Base-by-base conservation (phyloP, 2,797 vertebrate genomes). In the Dipus sagitta region DNA sequence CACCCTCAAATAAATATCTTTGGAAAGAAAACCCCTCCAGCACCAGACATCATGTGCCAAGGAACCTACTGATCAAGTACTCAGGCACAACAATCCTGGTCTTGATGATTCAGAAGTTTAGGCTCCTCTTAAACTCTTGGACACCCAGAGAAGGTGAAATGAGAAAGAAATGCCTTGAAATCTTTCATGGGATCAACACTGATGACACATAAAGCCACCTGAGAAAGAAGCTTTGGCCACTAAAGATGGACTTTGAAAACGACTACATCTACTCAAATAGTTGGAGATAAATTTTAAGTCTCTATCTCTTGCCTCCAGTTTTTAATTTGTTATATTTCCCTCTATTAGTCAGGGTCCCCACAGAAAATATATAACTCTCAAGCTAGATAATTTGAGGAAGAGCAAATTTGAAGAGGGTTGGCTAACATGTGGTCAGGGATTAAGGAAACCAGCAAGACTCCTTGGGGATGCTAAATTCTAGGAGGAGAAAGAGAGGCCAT, bases 251-350 rank as follows among this genome's bases (percentile, higher is more conserved):
- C 80, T 86, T 83, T 77, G 18, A 54, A 93, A 91, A 52, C 24
- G 8, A 26, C 20, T 42, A 88, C 13, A 26, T 32, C 30, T 82
- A 72, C n/a, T 62, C 52, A 94, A 67, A 94, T 76, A 87, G 4
- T 84, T 86, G 2, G 24, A 89, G n/a, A 80, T 81, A 91, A 74
- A 24, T 84, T 92, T 42, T 32, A 91, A 92, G 93, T 89, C 5
- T 6, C 38, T 80, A 21, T 58, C 26, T 86, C 47, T 91, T 84
- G 15, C 21, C 7, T 85, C 26, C 18, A 77, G 38, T 24, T 93
- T 93, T 84, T n/a, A 77, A 84, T 76, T 88, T 92, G 60, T 71
- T 88, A 17, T 83, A 13, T 23, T 26, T 5, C 14, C 38, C 38
- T 24, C 74, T 71, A 80, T 81, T 91, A 84, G 26, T 79, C 52